phyloP scores from a whole-genome alignment of 2,888 invertebrate species.

The Ophioninae sp. region DNA sequence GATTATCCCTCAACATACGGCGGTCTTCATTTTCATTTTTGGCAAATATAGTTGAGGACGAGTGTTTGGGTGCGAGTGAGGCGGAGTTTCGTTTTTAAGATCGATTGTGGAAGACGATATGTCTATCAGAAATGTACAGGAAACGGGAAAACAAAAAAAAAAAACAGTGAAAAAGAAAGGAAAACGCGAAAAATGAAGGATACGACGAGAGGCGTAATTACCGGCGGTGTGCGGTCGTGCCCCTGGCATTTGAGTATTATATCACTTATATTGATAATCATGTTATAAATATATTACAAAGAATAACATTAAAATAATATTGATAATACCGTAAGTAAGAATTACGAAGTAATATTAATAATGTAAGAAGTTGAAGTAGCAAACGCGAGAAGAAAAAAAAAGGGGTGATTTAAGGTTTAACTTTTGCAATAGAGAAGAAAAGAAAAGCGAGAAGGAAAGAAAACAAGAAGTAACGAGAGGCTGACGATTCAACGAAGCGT shows the following conservation, averaged over 20 bases:
- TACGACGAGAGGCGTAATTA: conserved; percentile 56
- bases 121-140: background rate
- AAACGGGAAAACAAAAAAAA: background rate
- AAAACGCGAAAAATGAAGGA: conserved; percentile 57
- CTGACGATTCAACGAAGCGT: conserved; percentile 21
- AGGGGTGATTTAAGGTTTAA: conserved; percentile 70
- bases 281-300: conserved; percentile 74
- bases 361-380: conserved; percentile 71
- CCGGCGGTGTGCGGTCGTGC: conserved; percentile 73
- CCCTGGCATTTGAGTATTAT: conserved; percentile 79
- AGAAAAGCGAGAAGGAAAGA: conserved; percentile 53
- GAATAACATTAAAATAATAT: conserved; percentile 72
- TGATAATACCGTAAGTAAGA: conserved; percentile 79
- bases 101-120: conserved; percentile 38
- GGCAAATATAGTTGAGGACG: conserved; percentile 10
- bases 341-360: conserved; percentile 78
- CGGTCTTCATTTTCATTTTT: conserved; percentile 18
- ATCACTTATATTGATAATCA: conserved; percentile 78
- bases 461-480: conserved; percentile 57
- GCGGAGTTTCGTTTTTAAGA: conserved; percentile 16
- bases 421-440: conserved; percentile 74
- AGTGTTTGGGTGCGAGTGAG: conserved; percentile 5
- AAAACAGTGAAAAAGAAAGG: background rate
- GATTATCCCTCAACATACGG: background rate
- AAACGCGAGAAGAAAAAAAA: conserved; percentile 60